Base-by-base conservation (phyloP, 2,113 vertebrate genomes). In the Tragelaphus scriptus region DNA sequence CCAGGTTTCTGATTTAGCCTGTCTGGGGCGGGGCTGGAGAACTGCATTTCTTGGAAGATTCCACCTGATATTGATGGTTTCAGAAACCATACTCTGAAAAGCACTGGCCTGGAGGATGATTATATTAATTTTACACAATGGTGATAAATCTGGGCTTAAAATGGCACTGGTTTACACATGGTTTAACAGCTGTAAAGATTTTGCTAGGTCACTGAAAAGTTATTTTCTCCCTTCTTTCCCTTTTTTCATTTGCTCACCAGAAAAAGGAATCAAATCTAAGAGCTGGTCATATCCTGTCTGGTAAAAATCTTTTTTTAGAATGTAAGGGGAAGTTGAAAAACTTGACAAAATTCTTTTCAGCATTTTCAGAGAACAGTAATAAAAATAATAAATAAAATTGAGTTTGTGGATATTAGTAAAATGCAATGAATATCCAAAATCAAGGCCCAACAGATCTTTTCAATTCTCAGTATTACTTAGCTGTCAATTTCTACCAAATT, bases 201-300 rank as follows among this genome's bases (percentile, higher is more conserved):
- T 85, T 94, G 85, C 96, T 71, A 86, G 14, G 12, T 55, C 56
- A 94, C 7, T 93, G 28, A 87, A 96, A 95, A 90, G 40, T 61
- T 84, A 71, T 44, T 95, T 95, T 56, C 44, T 58, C 75, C 68
- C 79, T 36, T 55, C 36, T 93, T 94, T 77, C 53, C 25, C 13
- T 68, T 40, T 86, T 91, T 80, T 51, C 32, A 81, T 96, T 93
- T 85, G 32, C 28, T 59, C 40, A 25, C 30, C 2, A 59, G 86
- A 59, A n/a, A 86, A 84, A 81, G 81, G 97, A 98, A 98, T 71
- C 23, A 92, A 91, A 94, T 68, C 61, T 86, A 84, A 90, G 80
- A 96, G 40, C 2, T 93, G 68, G n/a, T 91, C 55, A 91, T 84
- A 96, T 8, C 13, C 55, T 79, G 47, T 63, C 65, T 91, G 85